These are phyloP conservation scores for Drosophila yakuba DNA, from an alignment of 1,140 invertebrate genomes.

Conservation along the genomic window DNA sequence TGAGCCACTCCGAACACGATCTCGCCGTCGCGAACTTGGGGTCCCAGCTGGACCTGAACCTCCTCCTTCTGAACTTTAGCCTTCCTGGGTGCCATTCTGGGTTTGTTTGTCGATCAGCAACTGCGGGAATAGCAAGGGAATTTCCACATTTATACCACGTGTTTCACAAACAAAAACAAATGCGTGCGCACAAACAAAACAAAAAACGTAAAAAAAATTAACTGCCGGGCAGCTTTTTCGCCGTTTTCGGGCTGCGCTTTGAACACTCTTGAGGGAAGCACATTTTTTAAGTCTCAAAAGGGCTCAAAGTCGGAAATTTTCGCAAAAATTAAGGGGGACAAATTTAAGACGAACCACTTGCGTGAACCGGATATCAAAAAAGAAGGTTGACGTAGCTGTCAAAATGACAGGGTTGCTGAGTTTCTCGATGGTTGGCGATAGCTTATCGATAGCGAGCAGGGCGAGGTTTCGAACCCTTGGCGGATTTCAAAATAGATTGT, in stretches of 20 bases:
- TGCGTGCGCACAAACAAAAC: conserved; percentile 45
- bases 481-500: background rate
- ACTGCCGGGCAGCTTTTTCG: conserved; percentile 9
- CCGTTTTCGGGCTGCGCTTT: background rate
- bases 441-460: conserved; percentile 1
- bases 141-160: conserved; percentile 7
- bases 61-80: conserved; percentile 98
- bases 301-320: conserved; percentile 10
- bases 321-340: conserved; percentile 30
- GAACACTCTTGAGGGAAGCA: conserved; percentile 5
- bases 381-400: conserved; percentile 64
- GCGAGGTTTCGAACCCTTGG: background rate
- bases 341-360: conserved; percentile 71
- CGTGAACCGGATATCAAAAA: conserved; percentile 82
- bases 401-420: conserved; percentile 33
- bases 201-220: conserved; percentile 39
- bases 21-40: conserved; percentile 98
- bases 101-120: conserved; percentile 41
- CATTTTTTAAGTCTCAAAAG: conserved; percentile 14
- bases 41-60: conserved; percentile 97
- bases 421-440: background rate
- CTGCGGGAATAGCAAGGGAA: conserved; percentile 40
- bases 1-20: conserved; percentile 99
- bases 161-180: conserved; percentile 52
- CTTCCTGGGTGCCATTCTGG: conserved; percentile 97